phyloP scores from a whole-genome alignment of 2,888 invertebrate species.

The Conchocele bisecta region DNA sequence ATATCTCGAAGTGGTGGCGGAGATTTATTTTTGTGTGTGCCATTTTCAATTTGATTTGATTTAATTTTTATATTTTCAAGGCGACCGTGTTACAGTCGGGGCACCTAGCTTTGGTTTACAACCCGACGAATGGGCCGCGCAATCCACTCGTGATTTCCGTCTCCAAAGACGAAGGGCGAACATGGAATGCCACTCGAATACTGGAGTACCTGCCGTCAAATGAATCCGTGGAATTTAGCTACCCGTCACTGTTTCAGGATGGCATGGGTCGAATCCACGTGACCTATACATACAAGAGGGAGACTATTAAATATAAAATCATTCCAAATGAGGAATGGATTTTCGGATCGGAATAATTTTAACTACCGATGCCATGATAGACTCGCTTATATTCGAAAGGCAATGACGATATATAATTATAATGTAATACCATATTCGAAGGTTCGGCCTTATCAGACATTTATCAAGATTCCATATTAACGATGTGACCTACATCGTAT shows the following conservation, averaged over 20 bases:
- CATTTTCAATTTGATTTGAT: no score
- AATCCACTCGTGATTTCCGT: slow-evolving; percentile 17
- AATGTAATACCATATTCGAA: no score
- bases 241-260: slow-evolving; percentile 46
- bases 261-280: slow-evolving; percentile 42
- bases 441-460: no score
- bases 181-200: slow-evolving; percentile 38
- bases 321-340: slow-evolving; percentile 53
- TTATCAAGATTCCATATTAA: no score
- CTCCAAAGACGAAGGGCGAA: slow-evolving; percentile 22
- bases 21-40: no score
- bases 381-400: no score
- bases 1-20: no score
- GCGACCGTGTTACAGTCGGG: slow-evolving; percentile 38
- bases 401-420: no score
- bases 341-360: neutral
- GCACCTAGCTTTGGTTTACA: slow-evolving; percentile 39
- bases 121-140: slow-evolving; percentile 35
- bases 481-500: no score
- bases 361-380: no score
- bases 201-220: slow-evolving; percentile 11
- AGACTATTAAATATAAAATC: slow-evolving; percentile 51
- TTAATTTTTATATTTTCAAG: no score
- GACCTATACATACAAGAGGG: slow-evolving; percentile 50
- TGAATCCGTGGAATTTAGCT: slow-evolving; percentile 38